Base-by-base conservation (phyloP, 1,140 invertebrate species). In the Drosophila orosa region DNA sequence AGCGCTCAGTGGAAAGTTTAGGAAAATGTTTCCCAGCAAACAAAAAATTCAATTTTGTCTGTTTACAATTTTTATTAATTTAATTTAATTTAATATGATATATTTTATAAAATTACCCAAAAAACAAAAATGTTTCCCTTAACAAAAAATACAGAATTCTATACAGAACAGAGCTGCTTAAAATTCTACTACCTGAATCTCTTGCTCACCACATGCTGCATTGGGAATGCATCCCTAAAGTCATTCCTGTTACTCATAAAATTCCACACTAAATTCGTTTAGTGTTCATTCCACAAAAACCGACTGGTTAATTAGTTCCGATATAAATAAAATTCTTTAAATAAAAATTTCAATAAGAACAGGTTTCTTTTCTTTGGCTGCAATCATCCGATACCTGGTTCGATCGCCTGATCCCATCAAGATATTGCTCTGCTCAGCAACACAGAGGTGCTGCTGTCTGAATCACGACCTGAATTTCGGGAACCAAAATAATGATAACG, bases 331-430 rank as follows among this genome's bases (percentile, higher is more conserved):
- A 48, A 29, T 17, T 48, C 47, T 8, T 17, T 10, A 17, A 47
- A 48, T 48, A 48, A 7, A 29, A 5, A 29, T 29, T 29, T 19
- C 1, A 31, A 48, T 17, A 12, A 12, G 25, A 48, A 48, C 47
- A 17, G 47, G 47, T 31, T 22, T 25, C 17, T 6, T 25, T 35
- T 15, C 22, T 15, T 13, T 9, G 25, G 8, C 10, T 27, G 52
- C 52, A 57, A 58, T 65, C 59, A 39, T 39, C 33, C 59, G 59
- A 67, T 67, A 8, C 25, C 4, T 8, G n/a, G 31, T 3, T 35
- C 15, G 45, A 66, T 66, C 61, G 65, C 61, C 65, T 66, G 65
- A 68, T 68, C 45, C 45, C 27, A 66, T 13, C 17, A 6, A 35
- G 65, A 54, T 66, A 68, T 33, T 44, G 13, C 44, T 15, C 10